Conservation (phyloP, 1,140 invertebrate species). For the Lineus longissimus region DNA sequence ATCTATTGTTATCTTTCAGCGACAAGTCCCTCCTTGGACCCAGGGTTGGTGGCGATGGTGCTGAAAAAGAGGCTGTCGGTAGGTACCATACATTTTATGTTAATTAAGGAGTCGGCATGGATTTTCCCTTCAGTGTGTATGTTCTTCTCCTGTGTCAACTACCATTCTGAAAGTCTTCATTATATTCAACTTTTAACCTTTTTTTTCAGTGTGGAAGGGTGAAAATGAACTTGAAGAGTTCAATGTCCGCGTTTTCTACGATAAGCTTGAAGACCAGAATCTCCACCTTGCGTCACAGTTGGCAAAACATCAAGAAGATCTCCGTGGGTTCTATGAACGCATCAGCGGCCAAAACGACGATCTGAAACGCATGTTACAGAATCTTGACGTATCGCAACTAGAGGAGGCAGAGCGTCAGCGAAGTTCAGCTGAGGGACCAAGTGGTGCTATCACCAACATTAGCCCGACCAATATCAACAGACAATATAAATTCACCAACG, state of each 20-base stretch:
- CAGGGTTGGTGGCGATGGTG: slow-evolving; percentile 29
- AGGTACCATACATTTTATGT: neutral
- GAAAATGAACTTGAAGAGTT: slow-evolving; percentile 43
- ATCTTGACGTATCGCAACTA: slow-evolving; percentile 41
- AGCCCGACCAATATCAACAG: neutral
- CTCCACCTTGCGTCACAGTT: slow-evolving; percentile 48
- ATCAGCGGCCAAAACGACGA: slow-evolving; percentile 45
- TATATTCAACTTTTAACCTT: no score
- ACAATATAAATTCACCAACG: neutral
- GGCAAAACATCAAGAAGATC: slow-evolving; percentile 44
- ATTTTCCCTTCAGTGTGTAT: no score
- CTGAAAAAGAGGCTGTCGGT: slow-evolving; percentile 25
- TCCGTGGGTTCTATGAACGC: slow-evolving; percentile 41
- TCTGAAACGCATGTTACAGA: slow-evolving; percentile 37
- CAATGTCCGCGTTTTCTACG: slow-evolving; percentile 48
- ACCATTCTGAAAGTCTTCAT: no score
- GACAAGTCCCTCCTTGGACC: slow-evolving; percentile 12
- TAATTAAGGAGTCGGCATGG: no score
- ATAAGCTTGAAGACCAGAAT: slow-evolving; percentile 52
- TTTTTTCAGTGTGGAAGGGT: slow-evolving; percentile 21
- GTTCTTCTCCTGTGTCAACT: no score
- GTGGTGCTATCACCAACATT: slow-evolving; percentile 28
- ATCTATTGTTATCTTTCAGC: slow-evolving; percentile 1
- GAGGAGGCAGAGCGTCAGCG: slow-evolving; percentile 30
- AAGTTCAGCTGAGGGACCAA: slow-evolving; percentile 23